Conservation (phyloP, 1,140 invertebrate species). For the Phenacoccus solenopsis region DNA sequence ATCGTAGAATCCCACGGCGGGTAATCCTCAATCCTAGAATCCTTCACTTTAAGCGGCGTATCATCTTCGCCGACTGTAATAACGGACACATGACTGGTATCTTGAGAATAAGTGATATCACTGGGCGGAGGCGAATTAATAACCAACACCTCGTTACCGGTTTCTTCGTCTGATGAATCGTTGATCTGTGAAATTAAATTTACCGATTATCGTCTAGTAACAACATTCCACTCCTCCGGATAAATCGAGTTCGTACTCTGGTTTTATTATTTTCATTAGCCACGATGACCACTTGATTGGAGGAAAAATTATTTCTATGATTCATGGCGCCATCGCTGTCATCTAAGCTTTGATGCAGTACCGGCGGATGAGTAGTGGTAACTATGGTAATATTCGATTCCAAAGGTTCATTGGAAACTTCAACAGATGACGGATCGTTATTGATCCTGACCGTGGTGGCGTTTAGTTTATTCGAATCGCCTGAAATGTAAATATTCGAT, state of each 20-base stretch:
- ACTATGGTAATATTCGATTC: constrained; percentile 51
- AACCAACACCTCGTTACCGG: constrained; percentile 27
- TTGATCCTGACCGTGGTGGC: not conserved
- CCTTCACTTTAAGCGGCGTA: constrained; percentile 18
- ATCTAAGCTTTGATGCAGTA: constrained; percentile 36
- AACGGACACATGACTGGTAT: constrained; percentile 78
- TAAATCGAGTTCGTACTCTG: constrained; percentile 33
- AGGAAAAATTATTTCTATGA: constrained; percentile 28
- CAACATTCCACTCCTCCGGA: not conserved
- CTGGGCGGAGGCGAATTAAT: constrained; percentile 33
- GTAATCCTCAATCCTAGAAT: constrained; percentile 3
- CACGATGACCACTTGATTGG: constrained; percentile 58
- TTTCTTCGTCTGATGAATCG: constrained; percentile 43
- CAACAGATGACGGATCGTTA: not conserved
- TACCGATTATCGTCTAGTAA: not conserved
- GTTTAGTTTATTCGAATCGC: not conserved
- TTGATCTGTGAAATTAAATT: constrained; percentile 28
- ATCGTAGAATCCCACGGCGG: not conserved
- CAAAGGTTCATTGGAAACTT: not conserved
- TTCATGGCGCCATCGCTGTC: constrained; percentile 24
- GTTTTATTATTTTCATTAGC: constrained; percentile 61
- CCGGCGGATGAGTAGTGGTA: constrained; percentile 57
- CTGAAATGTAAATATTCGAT: not conserved
- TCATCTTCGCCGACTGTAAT: constrained; percentile 70
- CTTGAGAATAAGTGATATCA: constrained; percentile 34